phyloP scores from a whole-genome alignment of 2,888 invertebrate species.

The Auanema freiburgensis region DNA sequence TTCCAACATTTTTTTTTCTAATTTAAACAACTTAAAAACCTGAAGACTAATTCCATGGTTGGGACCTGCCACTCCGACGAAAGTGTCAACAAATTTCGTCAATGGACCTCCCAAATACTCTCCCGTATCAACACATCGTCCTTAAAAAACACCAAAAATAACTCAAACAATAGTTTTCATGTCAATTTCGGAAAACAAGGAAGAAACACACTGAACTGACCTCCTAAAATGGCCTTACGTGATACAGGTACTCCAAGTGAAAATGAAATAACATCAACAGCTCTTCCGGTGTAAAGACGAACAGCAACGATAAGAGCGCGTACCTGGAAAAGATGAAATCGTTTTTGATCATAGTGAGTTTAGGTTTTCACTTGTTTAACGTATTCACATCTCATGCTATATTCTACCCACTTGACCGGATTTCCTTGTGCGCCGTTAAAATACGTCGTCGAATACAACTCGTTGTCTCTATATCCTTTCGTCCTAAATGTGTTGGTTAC shows the following conservation, averaged over 20 bases:
- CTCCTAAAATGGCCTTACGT: constrained; percentile 61
- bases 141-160: constrained; percentile 20
- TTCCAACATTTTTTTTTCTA: neutral
- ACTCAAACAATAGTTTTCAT: neutral
- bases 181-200: neutral
- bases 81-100: constrained; percentile 58
- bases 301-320: constrained; percentile 62
- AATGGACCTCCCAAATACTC: constrained; percentile 55
- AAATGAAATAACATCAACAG: constrained; percentile 61
- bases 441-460: constrained; percentile 62
- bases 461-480: constrained; percentile 43
- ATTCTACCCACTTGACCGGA: constrained; percentile 61
- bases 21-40: constrained; percentile 22
- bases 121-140: constrained; percentile 59
- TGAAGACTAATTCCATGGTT: constrained; percentile 60
- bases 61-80: constrained; percentile 61
- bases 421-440: constrained; percentile 63
- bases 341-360: neutral
- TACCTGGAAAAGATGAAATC: constrained; percentile 33
- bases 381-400: constrained; percentile 61
- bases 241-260: constrained; percentile 62
- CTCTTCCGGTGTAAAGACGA: constrained; percentile 60
- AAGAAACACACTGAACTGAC: constrained; percentile 19
- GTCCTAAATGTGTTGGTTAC: constrained; percentile 1
- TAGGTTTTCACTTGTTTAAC: constrained; percentile 42